Conservation (phyloP, 2,888 invertebrate genomes). For the Standfussiana lucernea region DNA sequence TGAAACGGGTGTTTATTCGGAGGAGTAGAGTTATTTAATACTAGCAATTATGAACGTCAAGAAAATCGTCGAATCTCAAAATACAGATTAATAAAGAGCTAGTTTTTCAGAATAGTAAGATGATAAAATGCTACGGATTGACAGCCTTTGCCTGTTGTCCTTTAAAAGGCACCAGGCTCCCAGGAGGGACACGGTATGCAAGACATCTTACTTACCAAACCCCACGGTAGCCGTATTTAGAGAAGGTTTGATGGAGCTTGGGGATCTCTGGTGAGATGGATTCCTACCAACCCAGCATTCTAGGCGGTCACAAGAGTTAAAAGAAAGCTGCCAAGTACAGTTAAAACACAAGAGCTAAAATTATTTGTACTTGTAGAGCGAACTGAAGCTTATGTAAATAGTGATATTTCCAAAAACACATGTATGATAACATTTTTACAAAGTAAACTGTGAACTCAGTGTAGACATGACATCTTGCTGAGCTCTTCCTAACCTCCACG, state of each 20-base stretch:
- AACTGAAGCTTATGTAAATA: neutral
- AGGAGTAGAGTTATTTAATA: neutral
- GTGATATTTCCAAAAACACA: neutral
- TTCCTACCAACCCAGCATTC: neutral
- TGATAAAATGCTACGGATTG: neutral
- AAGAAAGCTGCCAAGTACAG: too few species aligned
- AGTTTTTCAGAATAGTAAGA: neutral
- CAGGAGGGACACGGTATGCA: neutral
- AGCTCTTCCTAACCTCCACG: neutral
- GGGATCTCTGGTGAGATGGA: neutral
- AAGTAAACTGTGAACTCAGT: neutral
- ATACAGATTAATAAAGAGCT: neutral
- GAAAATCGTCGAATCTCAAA: neutral
- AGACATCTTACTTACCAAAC: conserved; percentile 23
- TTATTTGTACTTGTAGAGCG: neutral
- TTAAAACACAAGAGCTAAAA: neutral
- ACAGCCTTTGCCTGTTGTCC: conserved; percentile 1
- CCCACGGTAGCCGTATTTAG: neutral
- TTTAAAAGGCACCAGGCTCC: conserved; percentile 9
- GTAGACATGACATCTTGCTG: neutral
- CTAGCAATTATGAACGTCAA: neutral
- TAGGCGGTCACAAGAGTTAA: neutral
- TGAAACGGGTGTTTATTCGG: too few species aligned
- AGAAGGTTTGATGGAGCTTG: conserved; percentile 3
- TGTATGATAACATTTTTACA: neutral